Conservation (phyloP, 2,888 invertebrate genomes). For the Luperina nickerlii region DNA sequence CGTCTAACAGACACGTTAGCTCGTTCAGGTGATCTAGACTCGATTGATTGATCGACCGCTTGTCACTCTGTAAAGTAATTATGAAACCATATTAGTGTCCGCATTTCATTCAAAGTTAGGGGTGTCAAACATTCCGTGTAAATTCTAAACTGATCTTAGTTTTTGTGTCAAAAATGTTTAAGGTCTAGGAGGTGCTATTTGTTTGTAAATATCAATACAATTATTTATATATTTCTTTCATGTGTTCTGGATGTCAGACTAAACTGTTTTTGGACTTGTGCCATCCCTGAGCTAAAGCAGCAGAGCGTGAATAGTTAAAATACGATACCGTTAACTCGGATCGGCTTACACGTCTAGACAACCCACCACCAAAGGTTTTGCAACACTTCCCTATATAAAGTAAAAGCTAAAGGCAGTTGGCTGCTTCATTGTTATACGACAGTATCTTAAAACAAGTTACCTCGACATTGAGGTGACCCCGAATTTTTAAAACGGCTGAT, state of each 20-base stretch:
- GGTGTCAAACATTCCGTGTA: slow-evolving; percentile 48
- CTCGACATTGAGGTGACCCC: slow-evolving; percentile 61
- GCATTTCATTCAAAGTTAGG: slow-evolving; percentile 69
- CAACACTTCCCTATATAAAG: slow-evolving; percentile 69
- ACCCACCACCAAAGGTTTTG: slow-evolving; percentile 66
- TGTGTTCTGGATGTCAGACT: slow-evolving; percentile 3
- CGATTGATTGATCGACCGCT: slow-evolving; percentile 74
- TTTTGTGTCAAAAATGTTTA: neutral
- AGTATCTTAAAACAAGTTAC: slow-evolving; percentile 22
- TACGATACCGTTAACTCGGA: slow-evolving; percentile 74
- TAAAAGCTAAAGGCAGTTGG: slow-evolving; percentile 2
- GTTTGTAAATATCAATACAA: neutral
- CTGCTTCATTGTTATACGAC: slow-evolving; percentile 26
- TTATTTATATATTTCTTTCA: neutral
- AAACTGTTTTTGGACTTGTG: slow-evolving; percentile 42
- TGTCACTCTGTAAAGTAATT: slow-evolving; percentile 80
- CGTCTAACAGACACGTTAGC: slow-evolving; percentile 66
- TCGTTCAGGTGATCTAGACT: slow-evolving; percentile 68
- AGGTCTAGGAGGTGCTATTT: neutral
- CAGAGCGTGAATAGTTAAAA: slow-evolving; percentile 75
- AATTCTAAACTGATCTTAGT: neutral
- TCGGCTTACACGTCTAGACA: slow-evolving; percentile 74
- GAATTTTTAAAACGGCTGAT: slow-evolving; percentile 65
- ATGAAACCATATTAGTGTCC: slow-evolving; percentile 81
- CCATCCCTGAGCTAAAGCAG: slow-evolving; percentile 72